Evolutionary conservation across 1,140 invertebrate genomes (phyloP), one percentile per base, ranked within the genome.

Genomic region (Steinernema feltiae): DNA sequence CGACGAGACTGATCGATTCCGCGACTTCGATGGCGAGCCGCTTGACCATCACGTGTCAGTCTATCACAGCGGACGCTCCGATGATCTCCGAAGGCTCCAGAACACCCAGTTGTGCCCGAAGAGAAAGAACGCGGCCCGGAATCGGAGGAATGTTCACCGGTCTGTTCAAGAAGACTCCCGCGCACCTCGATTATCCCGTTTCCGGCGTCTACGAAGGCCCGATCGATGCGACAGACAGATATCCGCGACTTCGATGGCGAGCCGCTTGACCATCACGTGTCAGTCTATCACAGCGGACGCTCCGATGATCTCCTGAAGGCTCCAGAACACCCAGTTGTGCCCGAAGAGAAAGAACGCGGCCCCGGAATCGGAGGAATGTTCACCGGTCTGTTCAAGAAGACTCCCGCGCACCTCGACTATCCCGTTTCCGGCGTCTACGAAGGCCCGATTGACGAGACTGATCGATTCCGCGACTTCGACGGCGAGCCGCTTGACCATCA

Each of bases 131-230:
- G 27, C 1, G 24, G 53, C 53, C 74, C 17, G 69, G 32, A 1
- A 46, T 76, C 21, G 30, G 63, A 7, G 41, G 32, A 32, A 76
- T 35, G 69, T 24, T 76, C 27, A 46, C 74, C 27, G 74, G 74
- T 41, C 70, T 76, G 12, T 73, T 76, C 74, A 71, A 76, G 74
- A 76, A 76, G 69, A 32, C 21, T 7, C 63, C 48, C 35, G 74
- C 74, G n/a, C 74, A 76, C 35, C 24, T 32, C n/a, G 74, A 76
- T 32, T 76, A 76, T 48, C 74, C 74, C 35, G 46, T 29, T 29
- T 72, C 74, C 70, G 74, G 71, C 21, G 18, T 27, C 31, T 76
- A 76, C 32, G 74, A 76, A 72, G 74, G 74, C 35, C 74, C 74
- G 24, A n/a, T 74, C 18, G 69, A 76, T 29, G 1, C 3, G 12